phyloP scores from a whole-genome alignment of 2,797 vertebrate genomes.

The Falco berigora region DNA sequence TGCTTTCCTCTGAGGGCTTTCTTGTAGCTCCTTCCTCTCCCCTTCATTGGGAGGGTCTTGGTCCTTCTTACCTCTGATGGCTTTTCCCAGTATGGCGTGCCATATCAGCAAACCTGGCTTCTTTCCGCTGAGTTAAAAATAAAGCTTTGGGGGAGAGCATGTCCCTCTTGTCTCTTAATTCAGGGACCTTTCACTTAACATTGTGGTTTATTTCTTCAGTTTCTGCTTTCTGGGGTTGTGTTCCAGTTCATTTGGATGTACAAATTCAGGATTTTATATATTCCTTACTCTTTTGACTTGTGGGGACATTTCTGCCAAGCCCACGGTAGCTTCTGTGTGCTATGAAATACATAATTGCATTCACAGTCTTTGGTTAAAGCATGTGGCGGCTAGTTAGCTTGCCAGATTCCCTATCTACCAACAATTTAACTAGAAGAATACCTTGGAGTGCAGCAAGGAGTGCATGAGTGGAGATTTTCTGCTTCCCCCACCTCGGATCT shows the following conservation, averaged over 20 bases:
- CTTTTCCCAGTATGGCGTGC: background rate
- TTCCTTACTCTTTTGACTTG: background rate
- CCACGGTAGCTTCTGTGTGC: rapidly evolving
- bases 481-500: background rate
- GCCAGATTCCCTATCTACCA: background rate
- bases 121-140: background rate
- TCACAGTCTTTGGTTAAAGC: background rate
- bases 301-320: background rate
- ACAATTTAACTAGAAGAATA: background rate
- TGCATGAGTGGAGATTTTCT: background rate
- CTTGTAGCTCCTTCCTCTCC: background rate
- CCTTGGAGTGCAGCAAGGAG: background rate
- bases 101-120: background rate
- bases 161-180: background rate
- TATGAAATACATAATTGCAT: background rate
- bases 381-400: background rate
- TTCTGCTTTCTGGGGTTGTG: background rate
- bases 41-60: rapidly evolving
- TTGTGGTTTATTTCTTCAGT: background rate
- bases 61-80: background rate
- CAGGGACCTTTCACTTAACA: background rate
- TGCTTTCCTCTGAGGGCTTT: background rate
- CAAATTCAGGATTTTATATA: background rate
- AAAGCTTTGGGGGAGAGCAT: rapidly evolving
- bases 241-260: background rate